Base-by-base conservation (phyloP, 2,797 vertebrate species). In the Enteromius treurensis region DNA sequence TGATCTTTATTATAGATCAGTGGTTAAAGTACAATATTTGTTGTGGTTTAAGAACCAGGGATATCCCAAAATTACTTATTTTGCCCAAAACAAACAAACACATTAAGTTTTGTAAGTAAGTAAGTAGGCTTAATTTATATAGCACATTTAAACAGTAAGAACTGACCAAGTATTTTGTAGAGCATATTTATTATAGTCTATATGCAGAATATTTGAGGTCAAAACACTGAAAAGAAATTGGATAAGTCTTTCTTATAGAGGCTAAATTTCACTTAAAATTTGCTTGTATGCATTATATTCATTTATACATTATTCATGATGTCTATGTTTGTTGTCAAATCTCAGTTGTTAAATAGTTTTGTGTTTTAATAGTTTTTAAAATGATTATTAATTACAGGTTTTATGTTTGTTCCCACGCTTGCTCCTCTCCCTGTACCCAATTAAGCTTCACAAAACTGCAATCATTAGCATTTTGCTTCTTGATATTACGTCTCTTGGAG, bases 391-490 rank as follows among this genome's bases (percentile, higher is more conserved):
- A 40, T 40, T 6, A 69, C 19, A 42, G 34, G 65, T 19, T 29
- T 77, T 64, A 45, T 68, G n/a, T 5, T 21, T 29, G 1, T 23
- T 40, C 11, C 23, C 21, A 42, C 11, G 34, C 55, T 69, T 11
- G 47, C 8, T 47, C n/a, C 15, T 26, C 60, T 14, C 29, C 26
- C 68, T 68, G 64, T 55, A 40, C 51, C 15, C 19, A 26, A 53
- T 42, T 79, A 23, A 14, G 49, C 49, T n/a, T 34, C 32, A 68
- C 37, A 29, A 40, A 69, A 19, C 3, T 45, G 45, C 7, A 76
- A 26, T 40, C 51, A 64, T 65, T 65, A 78, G 23, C 8, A 53
- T 34, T 79, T 55, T 68, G 13, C 64, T 79, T 15, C 47, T 64
- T 78, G 26, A 49, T 67, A 78, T 37, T 67, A 4, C 5, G 13